These are phyloP conservation scores for Trilocha varians DNA, from an alignment of 2,888 invertebrate genomes.

Conservation along the genomic window DNA sequence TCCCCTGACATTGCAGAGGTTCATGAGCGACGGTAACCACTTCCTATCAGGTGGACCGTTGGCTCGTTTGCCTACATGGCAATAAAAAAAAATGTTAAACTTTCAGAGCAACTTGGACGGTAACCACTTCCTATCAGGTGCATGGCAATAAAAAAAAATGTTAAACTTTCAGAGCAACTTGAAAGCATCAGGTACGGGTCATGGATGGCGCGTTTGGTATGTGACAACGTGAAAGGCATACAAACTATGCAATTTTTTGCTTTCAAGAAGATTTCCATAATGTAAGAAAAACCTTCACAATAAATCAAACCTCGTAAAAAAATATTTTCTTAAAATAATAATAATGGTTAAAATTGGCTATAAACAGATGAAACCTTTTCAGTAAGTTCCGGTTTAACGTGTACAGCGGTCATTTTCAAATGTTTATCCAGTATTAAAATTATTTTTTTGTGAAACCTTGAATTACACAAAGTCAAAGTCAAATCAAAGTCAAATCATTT, in stretches of 20 bases:
- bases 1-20: too few relatives aligned
- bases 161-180: constrained; percentile 13
- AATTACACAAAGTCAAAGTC: too few relatives aligned
- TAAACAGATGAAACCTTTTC: too few relatives aligned
- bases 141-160: neutral
- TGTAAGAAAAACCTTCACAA: constrained; percentile 7
- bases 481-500: too few relatives aligned
- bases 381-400: too few relatives aligned
- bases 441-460: too few relatives aligned
- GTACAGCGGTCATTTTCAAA: too few relatives aligned
- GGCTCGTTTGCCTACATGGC: too few relatives aligned
- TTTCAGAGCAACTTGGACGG: constrained; percentile 17
- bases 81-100: neutral
- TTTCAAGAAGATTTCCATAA: constrained; percentile 9
- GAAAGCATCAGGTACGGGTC: constrained; percentile 10
- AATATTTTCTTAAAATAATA: neutral
- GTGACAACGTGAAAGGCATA: constrained; percentile 10
- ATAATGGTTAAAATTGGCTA: neutral
- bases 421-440: too few relatives aligned
- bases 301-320: neutral
- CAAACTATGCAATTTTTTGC: constrained; percentile 11
- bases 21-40: too few relatives aligned
- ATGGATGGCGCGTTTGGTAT: constrained; percentile 10
- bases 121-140: too few relatives aligned
- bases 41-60: too few relatives aligned